Evolutionary conservation across 2,888 invertebrate genomes (phyloP).

Genomic region (Polydrusus tereticollis): DNA sequence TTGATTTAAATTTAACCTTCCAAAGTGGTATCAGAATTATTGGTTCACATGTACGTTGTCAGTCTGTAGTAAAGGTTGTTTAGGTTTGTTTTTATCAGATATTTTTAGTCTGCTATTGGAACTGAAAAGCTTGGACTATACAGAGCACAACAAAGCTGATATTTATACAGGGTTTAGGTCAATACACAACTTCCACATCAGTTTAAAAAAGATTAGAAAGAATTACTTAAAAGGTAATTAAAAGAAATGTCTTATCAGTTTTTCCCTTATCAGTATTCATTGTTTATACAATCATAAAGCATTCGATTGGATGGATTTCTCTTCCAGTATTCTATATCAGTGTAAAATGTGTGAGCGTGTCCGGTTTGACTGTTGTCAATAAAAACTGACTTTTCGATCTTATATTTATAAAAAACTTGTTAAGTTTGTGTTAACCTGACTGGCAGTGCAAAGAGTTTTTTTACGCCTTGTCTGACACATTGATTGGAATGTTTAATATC

Average conservation of each 20-base stretch:
- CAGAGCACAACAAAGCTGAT: neutral
- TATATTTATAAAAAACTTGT: neutral
- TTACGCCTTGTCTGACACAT: neutral
- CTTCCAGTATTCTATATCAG: slow-evolving; percentile 33
- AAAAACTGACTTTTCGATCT: neutral
- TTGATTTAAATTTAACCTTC: no score
- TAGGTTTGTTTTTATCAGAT: no score
- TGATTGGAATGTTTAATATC: neutral
- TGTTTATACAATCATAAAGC: slow-evolving; percentile 42
- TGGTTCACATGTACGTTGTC: no score
- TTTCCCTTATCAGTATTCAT: slow-evolving; percentile 35
- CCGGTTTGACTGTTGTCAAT: neutral
- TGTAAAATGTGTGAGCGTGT: slow-evolving; percentile 17
- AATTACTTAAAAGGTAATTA: slow-evolving; percentile 34
- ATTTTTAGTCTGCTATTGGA: no score
- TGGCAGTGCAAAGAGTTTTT: neutral
- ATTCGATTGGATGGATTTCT: slow-evolving; percentile 21
- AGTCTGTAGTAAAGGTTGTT: no score
- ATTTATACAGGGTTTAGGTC: neutral
- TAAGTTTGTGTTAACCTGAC: neutral
- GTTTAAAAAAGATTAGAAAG: slow-evolving; percentile 1
- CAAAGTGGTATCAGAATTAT: no score
- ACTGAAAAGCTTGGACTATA: no score
- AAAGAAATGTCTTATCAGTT: slow-evolving; percentile 36
- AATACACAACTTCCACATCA: neutral